Conservation (phyloP, 2,113 vertebrate genomes). For the Beaufortia kweichowensis region DNA sequence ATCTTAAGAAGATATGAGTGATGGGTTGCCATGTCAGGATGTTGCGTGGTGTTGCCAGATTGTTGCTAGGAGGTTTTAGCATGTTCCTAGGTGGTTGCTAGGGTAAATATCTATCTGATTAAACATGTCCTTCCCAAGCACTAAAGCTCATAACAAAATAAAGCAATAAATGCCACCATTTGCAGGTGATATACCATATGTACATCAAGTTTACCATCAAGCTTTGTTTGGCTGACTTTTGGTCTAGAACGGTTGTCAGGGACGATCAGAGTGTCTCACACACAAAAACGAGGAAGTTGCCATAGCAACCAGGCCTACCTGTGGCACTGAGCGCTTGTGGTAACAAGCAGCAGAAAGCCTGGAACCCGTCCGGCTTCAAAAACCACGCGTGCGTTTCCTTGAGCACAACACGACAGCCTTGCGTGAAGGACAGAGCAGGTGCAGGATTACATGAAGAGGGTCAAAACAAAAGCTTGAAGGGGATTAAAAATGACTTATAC, state of each 20-base stretch:
- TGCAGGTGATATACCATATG: not conserved
- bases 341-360: not conserved
- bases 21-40: too few species aligned
- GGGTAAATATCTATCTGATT: too few species aligned
- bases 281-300: not conserved
- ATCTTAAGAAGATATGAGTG: too few species aligned
- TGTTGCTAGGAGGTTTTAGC: too few species aligned
- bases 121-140: not conserved
- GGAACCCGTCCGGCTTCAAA: not conserved
- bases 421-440: too few species aligned
- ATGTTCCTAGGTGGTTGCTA: too few species aligned
- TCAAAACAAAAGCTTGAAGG: too few species aligned
- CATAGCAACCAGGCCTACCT: constrained; percentile 6
- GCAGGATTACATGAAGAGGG: too few species aligned
- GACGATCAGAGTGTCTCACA: constrained; percentile 39
- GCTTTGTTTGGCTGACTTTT: constrained; percentile 4
- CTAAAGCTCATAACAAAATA: not conserved
- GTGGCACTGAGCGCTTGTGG: not conserved
- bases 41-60: too few species aligned
- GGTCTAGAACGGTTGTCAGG: constrained; percentile 14
- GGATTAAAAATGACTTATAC: too few species aligned
- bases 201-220: constrained; percentile 16
- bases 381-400: too few species aligned
- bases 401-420: too few species aligned
- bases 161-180: constrained; percentile 5